phyloP scores from a whole-genome alignment of 64 coral and sea anemone genomes.

The Pocillopora verrucosa region DNA sequence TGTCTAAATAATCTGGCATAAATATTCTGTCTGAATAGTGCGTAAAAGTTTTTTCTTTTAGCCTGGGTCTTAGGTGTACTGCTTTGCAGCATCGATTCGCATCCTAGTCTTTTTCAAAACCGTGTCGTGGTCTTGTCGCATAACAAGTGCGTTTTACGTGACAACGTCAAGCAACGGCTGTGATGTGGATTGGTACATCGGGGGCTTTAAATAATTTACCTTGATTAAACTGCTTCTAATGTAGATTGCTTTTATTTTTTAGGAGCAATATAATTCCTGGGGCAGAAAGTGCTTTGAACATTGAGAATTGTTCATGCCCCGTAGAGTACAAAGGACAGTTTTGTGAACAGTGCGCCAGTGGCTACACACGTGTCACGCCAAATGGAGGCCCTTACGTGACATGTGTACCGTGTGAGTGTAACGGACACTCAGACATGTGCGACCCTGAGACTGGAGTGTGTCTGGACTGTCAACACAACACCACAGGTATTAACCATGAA shows the following conservation, averaged over 20 bases:
- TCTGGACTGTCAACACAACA: slow-evolving; percentile 81
- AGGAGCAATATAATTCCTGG: slow-evolving; percentile 37
- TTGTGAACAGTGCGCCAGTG: slow-evolving; percentile 88
- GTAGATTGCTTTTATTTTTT: background rate
- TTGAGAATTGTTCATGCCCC: slow-evolving; percentile 80
- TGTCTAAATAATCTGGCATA: too few species aligned
- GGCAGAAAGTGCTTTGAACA: slow-evolving; percentile 31
- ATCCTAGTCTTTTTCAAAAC: too few species aligned
- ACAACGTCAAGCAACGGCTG: too few species aligned
- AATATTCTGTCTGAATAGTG: too few species aligned
- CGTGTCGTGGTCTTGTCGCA: too few species aligned
- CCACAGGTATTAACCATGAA: slow-evolving; percentile 39
- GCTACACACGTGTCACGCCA: slow-evolving; percentile 73
- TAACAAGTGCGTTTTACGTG: too few species aligned
- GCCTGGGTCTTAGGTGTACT: too few species aligned
- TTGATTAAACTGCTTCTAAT: too few species aligned
- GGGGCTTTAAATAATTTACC: too few species aligned
- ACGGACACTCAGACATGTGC: slow-evolving; percentile 62
- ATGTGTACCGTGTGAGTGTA: slow-evolving; percentile 86
- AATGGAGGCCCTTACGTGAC: slow-evolving; percentile 74
- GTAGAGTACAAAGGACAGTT: slow-evolving; percentile 78
- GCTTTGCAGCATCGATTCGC: too few species aligned
- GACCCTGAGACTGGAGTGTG: slow-evolving; percentile 90
- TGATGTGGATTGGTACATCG: too few species aligned
- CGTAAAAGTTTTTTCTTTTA: too few species aligned